A percentile compares a stretch with the other conserved stretches of the same genome.
phyloP scores from a whole-genome alignment of 2,797 vertebrate species.

The Coccyzus lansbergi region DNA sequence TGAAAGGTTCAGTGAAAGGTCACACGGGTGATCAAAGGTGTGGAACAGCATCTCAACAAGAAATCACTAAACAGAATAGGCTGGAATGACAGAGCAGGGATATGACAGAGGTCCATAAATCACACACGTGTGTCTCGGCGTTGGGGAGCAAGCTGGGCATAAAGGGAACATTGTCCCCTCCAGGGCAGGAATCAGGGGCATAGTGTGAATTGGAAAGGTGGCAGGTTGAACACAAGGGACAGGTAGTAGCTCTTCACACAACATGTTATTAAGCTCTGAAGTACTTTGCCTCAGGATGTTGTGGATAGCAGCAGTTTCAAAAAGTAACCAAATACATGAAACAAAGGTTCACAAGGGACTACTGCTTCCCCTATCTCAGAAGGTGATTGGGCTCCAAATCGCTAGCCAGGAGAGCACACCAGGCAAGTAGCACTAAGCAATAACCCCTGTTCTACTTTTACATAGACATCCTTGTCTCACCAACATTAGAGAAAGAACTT shows the following conservation, averaged over 20 bases:
- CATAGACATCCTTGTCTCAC: neutral
- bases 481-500: neutral
- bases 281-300: neutral
- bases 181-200: neutral
- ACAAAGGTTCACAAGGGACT: neutral
- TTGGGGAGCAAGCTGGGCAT: neutral
- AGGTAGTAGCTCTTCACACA: neutral
- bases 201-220: fast-evolving
- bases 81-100: neutral
- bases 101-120: conserved; percentile 10
- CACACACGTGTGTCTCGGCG: neutral
- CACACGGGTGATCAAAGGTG: conserved; percentile 60
- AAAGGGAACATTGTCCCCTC: neutral
- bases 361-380: neutral
- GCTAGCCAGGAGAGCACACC: neutral
- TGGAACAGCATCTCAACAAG: conserved; percentile 20
- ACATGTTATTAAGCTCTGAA: neutral
- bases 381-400: neutral
- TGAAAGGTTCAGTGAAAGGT: conserved; percentile 48
- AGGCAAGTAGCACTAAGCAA: neutral
- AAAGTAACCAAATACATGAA: neutral
- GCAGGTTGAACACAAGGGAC: neutral
- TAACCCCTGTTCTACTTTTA: neutral
- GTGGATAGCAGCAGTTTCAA: neutral
- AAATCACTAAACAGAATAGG: conserved; percentile 9